Evolutionary conservation across 2,888 invertebrate genomes (phyloP), one percentile per base, ranked within the genome.

Genomic region (Caenorhabditis uteleia): DNA sequence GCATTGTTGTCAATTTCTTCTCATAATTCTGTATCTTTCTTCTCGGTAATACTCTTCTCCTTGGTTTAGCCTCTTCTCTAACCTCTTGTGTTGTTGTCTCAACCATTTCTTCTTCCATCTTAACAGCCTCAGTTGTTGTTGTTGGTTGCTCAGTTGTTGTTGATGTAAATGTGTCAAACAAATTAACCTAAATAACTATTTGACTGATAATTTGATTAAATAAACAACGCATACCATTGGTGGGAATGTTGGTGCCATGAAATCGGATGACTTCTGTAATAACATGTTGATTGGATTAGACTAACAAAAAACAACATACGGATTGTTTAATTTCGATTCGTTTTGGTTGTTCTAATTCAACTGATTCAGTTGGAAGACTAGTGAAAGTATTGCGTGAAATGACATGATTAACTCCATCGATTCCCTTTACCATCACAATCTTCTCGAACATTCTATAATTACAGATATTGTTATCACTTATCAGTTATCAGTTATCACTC

Each of bases 201-300:
- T 26, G 16, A 14, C 34, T 48, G 25, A 45, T 33, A 20, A 8
- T 29, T 45, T 46, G 40, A 40, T 23, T 23, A 7, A 10, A 23
- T 40, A 21, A 16, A 43, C 26, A 20, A 46, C 34, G 20, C 26
- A 21, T 25, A 64, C 53, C 47, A 48, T 50, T 57, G 57, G 57
- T 26, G 62, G 62, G 53, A 64, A 64, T 2, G 57, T 57, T 29
- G 62, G 62, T 20, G 62, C 62, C 26, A 29, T n/a, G 39, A 57
- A 64, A 34, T 61, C 61, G 27, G 38, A 25, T 27, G 39, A 20
- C 45, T 10, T 50, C 49, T 10, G 34, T 40, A 10, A n/a, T 36
- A 54, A 50, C 26, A 4, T 16, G 48, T 25, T 49, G 36, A 61
- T 55, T 61, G 29, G 29, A 49, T 46, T 46, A 54, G 39, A 27